Evolutionary conservation across 1,140 invertebrate genomes (phyloP), one percentile per base, ranked within the genome.

Genomic region (Bilobella aurantiaca): DNA sequence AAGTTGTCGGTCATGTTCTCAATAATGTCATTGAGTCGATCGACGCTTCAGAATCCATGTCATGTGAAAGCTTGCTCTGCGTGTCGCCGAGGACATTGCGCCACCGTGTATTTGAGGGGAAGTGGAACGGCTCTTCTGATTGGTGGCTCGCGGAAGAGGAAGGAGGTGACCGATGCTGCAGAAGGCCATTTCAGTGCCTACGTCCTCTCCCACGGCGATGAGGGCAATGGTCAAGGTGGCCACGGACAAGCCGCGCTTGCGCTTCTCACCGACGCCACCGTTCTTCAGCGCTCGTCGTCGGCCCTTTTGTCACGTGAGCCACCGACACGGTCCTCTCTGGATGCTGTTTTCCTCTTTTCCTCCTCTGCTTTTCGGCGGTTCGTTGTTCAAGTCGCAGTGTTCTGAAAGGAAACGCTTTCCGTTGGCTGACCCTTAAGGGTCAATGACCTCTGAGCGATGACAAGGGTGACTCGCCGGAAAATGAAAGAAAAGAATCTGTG

Each of bases 191-290:
- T 99, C 96, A 42, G 90, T 87, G 12, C 96, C 96, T 74, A 98
- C 96, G 76, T 99, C 96, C 81, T 99, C 97, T 5, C 95, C 96
- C 89, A 99, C 96, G 27, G 94, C 88, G 74, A 99, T 98, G n/a
- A 99, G 81, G 23, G 93, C 95, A 73, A 99, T 96, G 25, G 96
- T 96, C 27, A 99, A 79, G 16, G 97, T 95, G 62, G 96, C 96
- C 42, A 99, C 88, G n/a, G 93, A 95, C 21, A 96, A 79, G 78
- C 97, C 93, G 74, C 84, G 85, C 69, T 91, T 87, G 61, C 82
- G 81, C 79, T 78, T 57, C 14, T 53, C 58, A 25, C 62, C 47
- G 2, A 31, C 16, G 29, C 30, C 25, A 5, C 23, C 1, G 34
- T 62, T 34, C 78, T 75, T 27, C 74, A 73, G 42, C 83, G 75